phyloP scores from a whole-genome alignment of 92 coral and sea anemone genomes.

The Micromussa lordhowensis region DNA sequence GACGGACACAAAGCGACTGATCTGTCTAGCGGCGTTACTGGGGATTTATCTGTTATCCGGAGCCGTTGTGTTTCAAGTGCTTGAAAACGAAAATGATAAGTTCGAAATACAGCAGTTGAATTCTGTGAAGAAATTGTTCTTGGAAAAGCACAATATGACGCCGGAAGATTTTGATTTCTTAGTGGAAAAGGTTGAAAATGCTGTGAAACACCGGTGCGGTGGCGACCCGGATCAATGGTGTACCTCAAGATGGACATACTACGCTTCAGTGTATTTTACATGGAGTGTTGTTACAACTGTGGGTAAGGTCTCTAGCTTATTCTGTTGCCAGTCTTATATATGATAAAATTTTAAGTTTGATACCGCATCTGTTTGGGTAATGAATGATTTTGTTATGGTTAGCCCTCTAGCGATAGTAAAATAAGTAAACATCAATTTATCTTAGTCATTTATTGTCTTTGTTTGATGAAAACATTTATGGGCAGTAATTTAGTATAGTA shows the following conservation, averaged over 20 bases:
- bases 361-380: background rate
- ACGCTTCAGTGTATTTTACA: slow-evolving; percentile 95
- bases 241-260: slow-evolving; percentile 90
- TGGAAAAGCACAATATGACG: slow-evolving; percentile 78
- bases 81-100: slow-evolving; percentile 89
- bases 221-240: slow-evolving; percentile 91
- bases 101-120: slow-evolving; percentile 71
- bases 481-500: no score
- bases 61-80: slow-evolving; percentile 94
- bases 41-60: slow-evolving; percentile 93
- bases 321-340: background rate
- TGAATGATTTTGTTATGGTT: background rate
- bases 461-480: no score
- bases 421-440: background rate
- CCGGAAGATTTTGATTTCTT: slow-evolving; percentile 80
- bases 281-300: slow-evolving; percentile 98
- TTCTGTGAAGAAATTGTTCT: slow-evolving; percentile 65
- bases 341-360: background rate
- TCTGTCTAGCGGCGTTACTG: slow-evolving; percentile 71
- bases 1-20: slow-evolving; percentile 85
- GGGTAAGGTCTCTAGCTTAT: slow-evolving; percentile 64
- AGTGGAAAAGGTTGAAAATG: slow-evolving; percentile 79
- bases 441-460: background rate
- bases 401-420: background rate
- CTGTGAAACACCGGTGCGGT: slow-evolving; percentile 87